These are phyloP conservation scores for pig (Sus scrofa) DNA, from an alignment of 2,113 vertebrate genomes.

Conservation along the genomic window DNA sequence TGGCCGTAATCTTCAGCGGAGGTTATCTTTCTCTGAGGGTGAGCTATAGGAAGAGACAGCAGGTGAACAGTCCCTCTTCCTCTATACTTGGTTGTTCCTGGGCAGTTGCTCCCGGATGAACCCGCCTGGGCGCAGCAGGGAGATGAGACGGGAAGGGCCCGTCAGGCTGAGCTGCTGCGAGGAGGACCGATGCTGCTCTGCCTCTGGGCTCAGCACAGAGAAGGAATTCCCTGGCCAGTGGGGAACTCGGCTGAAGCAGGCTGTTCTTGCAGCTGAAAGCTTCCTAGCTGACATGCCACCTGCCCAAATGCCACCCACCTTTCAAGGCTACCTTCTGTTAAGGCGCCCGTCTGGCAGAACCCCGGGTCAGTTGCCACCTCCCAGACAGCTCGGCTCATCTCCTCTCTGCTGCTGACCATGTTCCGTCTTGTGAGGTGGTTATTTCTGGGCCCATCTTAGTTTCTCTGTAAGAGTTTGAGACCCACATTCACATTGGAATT, in stretches of 20 bases:
- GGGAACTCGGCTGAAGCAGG: neutral
- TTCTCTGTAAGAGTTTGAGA: neutral
- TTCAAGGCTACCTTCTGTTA: fast-evolving
- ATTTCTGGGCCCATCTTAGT: neutral
- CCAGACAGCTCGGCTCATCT: fast-evolving
- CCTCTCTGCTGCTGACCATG: fast-evolving
- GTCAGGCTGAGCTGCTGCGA: neutral
- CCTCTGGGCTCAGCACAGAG: neutral
- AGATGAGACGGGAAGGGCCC: fast-evolving
- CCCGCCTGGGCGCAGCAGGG: neutral
- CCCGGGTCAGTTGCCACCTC: fast-evolving
- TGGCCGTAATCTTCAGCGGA: neutral
- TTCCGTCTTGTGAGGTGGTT: no score
- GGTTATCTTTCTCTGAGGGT: neutral
- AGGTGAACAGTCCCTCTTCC: fast-evolving
- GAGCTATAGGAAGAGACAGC: neutral
- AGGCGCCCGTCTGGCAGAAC: fast-evolving
- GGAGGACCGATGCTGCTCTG: no score
- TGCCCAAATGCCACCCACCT: no score
- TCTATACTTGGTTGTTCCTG: neutral
- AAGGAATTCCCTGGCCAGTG: fast-evolving
- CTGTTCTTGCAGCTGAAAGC: neutral
- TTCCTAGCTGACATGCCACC: neutral
- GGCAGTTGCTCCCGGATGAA: neutral
- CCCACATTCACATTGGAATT: neutral